phyloP scores from a whole-genome alignment of 2,797 vertebrate species.

The Gymnocypris eckloni region DNA sequence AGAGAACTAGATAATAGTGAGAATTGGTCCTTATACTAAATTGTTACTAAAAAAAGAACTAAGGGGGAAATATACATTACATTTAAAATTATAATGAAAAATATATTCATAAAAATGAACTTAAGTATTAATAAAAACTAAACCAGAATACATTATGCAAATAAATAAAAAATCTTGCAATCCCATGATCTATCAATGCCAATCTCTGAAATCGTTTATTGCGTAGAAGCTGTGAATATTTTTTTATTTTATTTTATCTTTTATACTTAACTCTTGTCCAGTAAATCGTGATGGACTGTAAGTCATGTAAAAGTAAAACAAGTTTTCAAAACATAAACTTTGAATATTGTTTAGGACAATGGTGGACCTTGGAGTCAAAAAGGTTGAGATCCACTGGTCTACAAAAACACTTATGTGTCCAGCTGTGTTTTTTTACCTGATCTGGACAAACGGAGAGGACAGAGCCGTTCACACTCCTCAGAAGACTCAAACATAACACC shows the following conservation, averaged over 20 bases:
- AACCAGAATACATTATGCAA: not conserved
- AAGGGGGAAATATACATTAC: no score
- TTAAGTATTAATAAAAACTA: not conserved
- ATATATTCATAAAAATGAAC: no score
- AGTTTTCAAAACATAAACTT: not conserved
- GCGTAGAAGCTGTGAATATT: not conserved
- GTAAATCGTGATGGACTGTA: not conserved
- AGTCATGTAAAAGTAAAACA: not conserved
- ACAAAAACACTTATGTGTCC: not conserved
- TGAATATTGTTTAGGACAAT: not conserved
- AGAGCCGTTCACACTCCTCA: slow-evolving; percentile 87
- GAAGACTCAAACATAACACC: slow-evolving; percentile 82
- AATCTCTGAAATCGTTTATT: not conserved
- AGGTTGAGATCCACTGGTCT: not conserved
- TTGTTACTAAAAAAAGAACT: no score
- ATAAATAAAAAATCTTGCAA: not conserved
- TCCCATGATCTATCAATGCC: not conserved
- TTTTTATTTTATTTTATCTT: no score
- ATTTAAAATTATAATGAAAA: no score
- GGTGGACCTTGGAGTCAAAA: not conserved
- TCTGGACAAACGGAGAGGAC: slow-evolving; percentile 87
- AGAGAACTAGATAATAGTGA: no score
- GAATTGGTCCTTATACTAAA: no score
- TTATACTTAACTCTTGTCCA: not conserved
- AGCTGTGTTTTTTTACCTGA: slow-evolving; percentile 78